phyloP scores from a whole-genome alignment of 2,113 vertebrate species.

The Gasterosteus aculeatus region DNA sequence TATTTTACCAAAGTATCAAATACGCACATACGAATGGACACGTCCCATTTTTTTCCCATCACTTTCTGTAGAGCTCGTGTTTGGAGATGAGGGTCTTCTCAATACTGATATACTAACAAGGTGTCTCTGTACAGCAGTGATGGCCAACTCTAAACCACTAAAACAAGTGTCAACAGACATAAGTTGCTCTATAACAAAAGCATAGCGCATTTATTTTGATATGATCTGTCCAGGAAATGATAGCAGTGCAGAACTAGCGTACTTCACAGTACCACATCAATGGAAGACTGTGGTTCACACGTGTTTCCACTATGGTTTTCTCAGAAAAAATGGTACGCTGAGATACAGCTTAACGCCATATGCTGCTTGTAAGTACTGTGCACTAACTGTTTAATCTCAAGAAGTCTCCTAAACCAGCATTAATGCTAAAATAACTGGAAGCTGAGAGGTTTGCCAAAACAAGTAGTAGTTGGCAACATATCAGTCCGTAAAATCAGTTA shows the following conservation, averaged over 20 bases:
- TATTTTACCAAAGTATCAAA: background rate
- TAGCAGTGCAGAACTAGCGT: too few species aligned
- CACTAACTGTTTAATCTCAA: background rate
- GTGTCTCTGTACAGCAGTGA: background rate
- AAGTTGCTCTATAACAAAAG: background rate
- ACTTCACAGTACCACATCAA: background rate
- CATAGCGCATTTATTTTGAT: background rate
- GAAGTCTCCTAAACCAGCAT: background rate
- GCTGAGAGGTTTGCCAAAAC: background rate
- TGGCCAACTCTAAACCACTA: too few species aligned
- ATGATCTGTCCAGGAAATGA: background rate
- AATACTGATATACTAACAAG: slow-evolving; percentile 16
- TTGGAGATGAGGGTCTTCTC: background rate
- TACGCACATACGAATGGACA: background rate
- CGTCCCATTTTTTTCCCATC: background rate
- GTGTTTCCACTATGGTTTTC: background rate
- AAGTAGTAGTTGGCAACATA: background rate
- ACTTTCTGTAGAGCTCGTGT: background rate
- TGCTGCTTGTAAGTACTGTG: background rate
- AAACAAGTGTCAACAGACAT: background rate
- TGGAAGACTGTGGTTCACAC: background rate
- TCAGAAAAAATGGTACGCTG: background rate
- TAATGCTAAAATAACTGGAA: background rate
- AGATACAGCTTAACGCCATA: background rate
- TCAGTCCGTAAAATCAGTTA: background rate